Evolutionary conservation across 2,113 vertebrate genomes (phyloP).

Genomic region (Gulo gulo): DNA sequence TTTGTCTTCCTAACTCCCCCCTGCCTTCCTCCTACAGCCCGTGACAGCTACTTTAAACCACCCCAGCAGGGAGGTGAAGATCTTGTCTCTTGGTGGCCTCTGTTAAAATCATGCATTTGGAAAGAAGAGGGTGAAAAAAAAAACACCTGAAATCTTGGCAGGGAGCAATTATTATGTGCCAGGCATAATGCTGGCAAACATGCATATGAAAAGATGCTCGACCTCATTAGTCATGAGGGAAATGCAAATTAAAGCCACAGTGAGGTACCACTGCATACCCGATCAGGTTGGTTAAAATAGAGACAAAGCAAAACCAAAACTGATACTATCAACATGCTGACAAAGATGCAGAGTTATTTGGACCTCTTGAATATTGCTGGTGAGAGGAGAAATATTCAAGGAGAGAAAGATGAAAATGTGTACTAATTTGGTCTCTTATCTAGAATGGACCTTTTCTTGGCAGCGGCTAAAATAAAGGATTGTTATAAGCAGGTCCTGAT

Average conservation of each 20-base stretch:
- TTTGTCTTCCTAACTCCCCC: background rate
- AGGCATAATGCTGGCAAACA: background rate
- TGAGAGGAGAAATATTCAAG: background rate
- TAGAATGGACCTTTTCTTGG: background rate
- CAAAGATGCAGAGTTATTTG: background rate
- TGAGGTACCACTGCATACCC: background rate
- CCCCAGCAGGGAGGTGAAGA: background rate
- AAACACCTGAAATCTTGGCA: slow-evolving; percentile 5
- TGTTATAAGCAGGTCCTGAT: background rate
- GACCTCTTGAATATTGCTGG: background rate
- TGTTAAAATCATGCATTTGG: slow-evolving; percentile 11
- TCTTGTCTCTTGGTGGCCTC: background rate
- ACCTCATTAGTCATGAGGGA: background rate
- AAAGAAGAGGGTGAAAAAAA: background rate
- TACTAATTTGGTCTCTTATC: background rate
- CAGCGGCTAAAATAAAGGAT: background rate
- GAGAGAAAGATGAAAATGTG: background rate
- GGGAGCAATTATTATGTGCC: background rate
- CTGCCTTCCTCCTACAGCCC: background rate
- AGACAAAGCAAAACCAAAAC: slow-evolving; percentile 26
- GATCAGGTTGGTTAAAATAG: background rate
- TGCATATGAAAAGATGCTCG: background rate
- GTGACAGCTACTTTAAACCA: background rate
- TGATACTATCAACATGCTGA: background rate
- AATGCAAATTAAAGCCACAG: slow-evolving; percentile 33